Conservation (phyloP, 2,888 invertebrate genomes). For the Serrognathus titanus region DNA sequence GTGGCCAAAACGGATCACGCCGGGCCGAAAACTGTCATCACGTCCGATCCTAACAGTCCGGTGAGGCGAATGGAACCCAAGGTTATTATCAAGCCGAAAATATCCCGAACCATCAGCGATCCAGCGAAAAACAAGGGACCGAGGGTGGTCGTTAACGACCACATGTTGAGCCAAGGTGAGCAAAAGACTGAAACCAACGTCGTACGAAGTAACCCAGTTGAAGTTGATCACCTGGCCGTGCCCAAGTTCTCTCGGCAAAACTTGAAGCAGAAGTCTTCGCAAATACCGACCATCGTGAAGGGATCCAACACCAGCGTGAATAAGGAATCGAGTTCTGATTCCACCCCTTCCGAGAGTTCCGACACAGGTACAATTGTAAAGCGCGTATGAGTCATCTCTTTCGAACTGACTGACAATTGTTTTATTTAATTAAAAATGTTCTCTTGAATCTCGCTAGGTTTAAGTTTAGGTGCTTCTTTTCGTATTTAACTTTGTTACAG, state of each 20-base stretch:
- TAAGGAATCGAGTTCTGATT: slow-evolving; percentile 55
- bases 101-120: slow-evolving; percentile 39
- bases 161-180: slow-evolving; percentile 3
- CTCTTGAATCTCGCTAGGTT: slow-evolving; percentile 11
- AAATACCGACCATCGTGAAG: slow-evolving; percentile 43
- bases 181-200: slow-evolving; percentile 5
- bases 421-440: not conserved
- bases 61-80: slow-evolving; percentile 54
- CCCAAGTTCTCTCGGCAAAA: not conserved
- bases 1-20: slow-evolving; percentile 2
- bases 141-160: slow-evolving; percentile 16
- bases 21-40: slow-evolving; percentile 52
- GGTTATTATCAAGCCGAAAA: slow-evolving; percentile 60
- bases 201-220: not conserved
- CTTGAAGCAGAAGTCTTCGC: slow-evolving; percentile 34
- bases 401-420: slow-evolving; percentile 15
- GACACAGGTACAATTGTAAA: slow-evolving; percentile 50
- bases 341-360: slow-evolving; percentile 50
- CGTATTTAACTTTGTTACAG: slow-evolving; percentile 6
- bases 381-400: slow-evolving; percentile 21
- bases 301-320: slow-evolving; percentile 29
- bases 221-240: not conserved
- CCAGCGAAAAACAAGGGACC: slow-evolving; percentile 24
- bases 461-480: slow-evolving; percentile 5
- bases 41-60: slow-evolving; percentile 50